Conservation (phyloP, 2,113 vertebrate species). For the Lynx canadensis region DNA sequence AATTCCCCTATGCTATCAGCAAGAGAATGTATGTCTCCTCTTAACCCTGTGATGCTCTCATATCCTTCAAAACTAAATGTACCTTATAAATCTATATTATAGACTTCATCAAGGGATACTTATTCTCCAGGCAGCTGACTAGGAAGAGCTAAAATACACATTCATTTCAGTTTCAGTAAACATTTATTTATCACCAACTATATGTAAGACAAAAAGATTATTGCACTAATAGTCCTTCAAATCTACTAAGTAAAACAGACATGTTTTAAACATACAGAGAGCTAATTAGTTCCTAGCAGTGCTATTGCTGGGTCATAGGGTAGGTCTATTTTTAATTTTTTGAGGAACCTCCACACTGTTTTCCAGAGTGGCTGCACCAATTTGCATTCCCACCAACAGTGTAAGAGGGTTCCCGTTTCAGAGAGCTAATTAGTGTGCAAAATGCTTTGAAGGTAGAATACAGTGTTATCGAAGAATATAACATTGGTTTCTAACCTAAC, state of each 20-base stretch:
- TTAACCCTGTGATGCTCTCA: background rate
- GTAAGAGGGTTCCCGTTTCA: background rate
- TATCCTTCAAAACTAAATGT: conserved; percentile 17
- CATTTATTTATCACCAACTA: background rate
- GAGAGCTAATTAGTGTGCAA: background rate
- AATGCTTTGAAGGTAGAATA: background rate
- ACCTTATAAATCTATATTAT: background rate
- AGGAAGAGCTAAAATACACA: background rate
- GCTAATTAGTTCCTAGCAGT: background rate
- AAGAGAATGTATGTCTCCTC: background rate
- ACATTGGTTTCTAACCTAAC: background rate
- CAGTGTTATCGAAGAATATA: background rate
- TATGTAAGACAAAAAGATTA: background rate
- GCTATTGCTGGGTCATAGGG: too few species aligned
- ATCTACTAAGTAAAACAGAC: background rate
- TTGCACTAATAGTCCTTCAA: background rate
- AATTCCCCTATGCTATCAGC: background rate
- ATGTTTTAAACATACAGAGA: background rate
- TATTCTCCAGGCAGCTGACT: background rate
- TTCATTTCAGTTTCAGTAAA: background rate
- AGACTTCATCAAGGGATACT: background rate
- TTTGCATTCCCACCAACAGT: too few species aligned
- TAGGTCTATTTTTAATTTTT: too few species aligned
- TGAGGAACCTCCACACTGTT: too few species aligned
- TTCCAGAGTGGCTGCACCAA: too few species aligned